Evolutionary conservation across 2,113 vertebrate species (phyloP), one percentile per base, ranked within the genome.

Genomic region (Rhipidura dahli): DNA sequence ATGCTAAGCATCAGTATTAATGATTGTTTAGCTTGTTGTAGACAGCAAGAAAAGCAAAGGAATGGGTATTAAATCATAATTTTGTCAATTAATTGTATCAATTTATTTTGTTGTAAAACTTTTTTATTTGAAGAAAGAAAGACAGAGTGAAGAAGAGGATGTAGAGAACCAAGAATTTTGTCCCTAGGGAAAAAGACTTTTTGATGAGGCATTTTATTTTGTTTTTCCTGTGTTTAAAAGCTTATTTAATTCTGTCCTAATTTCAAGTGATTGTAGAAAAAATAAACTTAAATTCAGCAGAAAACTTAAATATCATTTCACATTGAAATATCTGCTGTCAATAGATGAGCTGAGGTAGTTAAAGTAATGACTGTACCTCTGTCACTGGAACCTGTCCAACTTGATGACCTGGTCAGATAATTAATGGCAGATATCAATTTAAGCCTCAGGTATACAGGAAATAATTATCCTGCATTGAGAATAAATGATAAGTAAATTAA

Each of bases 201-300:
- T 42, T 37, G 15, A 90, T 91, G 73, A 87, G 40, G 47, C 40
- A 85, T 88, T 96, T 97, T 92, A 79, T 57, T 68, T 61, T 76
- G 27, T 71, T 50, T 89, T 93, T 75, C 30, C 35, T 82, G 2
- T 90, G 60, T 80, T 93, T 70, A 45, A 91, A 73, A 94, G 54
- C 35, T 92, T 53, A 72, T 70, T 89, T 87, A 91, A 83, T 70
- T 87, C 60, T 86, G 39, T 61, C 83, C 6, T 81, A 50, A 91
- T 57, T 94, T 95, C 65, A 90, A 86, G 15, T 77, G 35, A 88
- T 80, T 61, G 13, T 87, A 94, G 56, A 88, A 81, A 83, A 91
- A 27, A 15, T 17, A 61, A 92, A 85, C 87, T 96, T 76, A 91
- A 96, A 81, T 83, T 91, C 90, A 96, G 60, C 47, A 94, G 39